phyloP scores from a whole-genome alignment of 2,113 vertebrate genomes.

The Datnioides undecimradiatus region DNA sequence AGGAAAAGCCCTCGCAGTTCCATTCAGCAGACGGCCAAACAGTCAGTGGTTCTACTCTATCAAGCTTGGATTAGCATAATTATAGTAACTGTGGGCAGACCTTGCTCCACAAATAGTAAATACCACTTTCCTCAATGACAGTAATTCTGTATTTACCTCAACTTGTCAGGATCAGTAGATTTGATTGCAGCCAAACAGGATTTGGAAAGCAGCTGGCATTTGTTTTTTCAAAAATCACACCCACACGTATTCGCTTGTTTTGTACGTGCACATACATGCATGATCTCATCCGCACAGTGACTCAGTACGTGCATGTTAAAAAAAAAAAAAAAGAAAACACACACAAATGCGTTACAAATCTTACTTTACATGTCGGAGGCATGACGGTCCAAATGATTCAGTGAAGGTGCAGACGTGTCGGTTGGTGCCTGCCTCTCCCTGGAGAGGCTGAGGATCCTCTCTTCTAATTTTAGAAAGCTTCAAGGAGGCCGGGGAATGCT shows the following conservation, averaged over 20 bases:
- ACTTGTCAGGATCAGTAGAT: conserved; percentile 45
- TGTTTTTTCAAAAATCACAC: conserved; percentile 37
- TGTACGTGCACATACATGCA: conserved; percentile 1
- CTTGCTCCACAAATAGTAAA: conserved; percentile 45
- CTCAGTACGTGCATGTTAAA: not conserved
- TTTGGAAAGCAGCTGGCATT: conserved; percentile 52
- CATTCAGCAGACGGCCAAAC: not conserved
- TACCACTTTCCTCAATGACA: conserved; percentile 50
- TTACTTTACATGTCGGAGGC: not conserved
- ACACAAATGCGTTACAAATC: not conserved
- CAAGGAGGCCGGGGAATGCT: conserved; percentile 9
- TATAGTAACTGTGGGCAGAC: conserved; percentile 37
- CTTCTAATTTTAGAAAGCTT: conserved; percentile 64
- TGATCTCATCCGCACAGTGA: not conserved
- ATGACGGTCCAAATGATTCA: conserved; percentile 18
- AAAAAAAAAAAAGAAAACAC: not conserved
- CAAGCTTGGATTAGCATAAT: conserved; percentile 52
- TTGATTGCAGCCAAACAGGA: conserved; percentile 63
- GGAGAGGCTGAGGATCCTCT: conserved; percentile 45
- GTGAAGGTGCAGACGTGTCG: conserved; percentile 8
- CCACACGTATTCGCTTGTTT: not conserved
- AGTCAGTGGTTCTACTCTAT: conserved; percentile 11
- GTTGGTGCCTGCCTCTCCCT: conserved; percentile 24
- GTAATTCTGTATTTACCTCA: conserved; percentile 50
- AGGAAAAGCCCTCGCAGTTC: not conserved